Conservation (phyloP, 2,797 vertebrate genomes). For the Muscicapa comitata region DNA sequence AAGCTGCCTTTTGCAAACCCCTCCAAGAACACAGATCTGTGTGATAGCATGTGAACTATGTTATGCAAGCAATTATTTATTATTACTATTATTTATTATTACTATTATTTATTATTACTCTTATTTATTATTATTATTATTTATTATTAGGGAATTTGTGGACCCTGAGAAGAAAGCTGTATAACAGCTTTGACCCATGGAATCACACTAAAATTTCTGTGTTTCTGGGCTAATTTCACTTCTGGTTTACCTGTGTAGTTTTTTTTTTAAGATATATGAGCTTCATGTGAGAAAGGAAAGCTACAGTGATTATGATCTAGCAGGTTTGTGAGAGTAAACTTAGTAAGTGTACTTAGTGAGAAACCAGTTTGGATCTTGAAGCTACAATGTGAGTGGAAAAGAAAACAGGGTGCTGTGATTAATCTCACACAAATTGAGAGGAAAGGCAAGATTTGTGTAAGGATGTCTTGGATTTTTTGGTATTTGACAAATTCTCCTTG, state of each 20-base stretch:
- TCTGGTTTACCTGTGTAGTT: background rate
- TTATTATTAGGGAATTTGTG: background rate
- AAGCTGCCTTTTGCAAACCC: background rate
- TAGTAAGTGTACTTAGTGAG: background rate
- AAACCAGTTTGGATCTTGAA: background rate
- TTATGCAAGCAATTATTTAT: background rate
- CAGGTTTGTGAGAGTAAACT: background rate
- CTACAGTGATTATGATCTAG: fast-evolving
- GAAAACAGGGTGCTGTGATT: background rate
- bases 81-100: background rate
- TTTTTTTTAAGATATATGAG: background rate
- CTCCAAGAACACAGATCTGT: background rate
- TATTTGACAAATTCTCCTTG: background rate
- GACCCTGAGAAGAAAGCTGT: background rate
- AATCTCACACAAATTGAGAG: background rate
- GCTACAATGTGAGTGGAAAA: background rate
- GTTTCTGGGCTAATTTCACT: background rate
- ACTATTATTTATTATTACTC: background rate
- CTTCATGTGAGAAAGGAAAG: background rate
- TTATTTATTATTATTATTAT: background rate
- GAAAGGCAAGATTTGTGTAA: background rate
- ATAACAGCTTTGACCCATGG: background rate
- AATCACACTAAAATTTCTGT: background rate
- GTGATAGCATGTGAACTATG: background rate
- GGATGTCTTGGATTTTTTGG: background rate